Conservation (phyloP, 2,888 invertebrate genomes). For the Troides oblongomaculatus region DNA sequence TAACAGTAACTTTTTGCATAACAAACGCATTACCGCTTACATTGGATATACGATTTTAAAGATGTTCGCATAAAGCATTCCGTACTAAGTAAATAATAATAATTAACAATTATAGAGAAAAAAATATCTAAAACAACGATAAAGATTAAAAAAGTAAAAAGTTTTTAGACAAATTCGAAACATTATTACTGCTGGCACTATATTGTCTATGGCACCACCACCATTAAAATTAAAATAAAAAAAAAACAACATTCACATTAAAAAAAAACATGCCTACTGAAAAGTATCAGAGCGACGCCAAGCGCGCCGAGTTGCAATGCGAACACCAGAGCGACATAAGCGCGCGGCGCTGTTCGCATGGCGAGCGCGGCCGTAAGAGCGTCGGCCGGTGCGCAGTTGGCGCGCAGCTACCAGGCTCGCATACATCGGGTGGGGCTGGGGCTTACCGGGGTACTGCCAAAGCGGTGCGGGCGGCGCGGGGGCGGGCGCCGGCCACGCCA, state of each 20-base stretch:
- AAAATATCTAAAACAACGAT: no score
- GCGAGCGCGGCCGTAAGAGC: constrained; percentile 49
- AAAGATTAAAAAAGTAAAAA: no score
- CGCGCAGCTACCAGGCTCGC: constrained; percentile 78
- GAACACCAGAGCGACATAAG: constrained; percentile 70
- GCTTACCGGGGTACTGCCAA: constrained; percentile 90
- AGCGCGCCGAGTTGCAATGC: constrained; percentile 63
- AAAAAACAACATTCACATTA: neutral
- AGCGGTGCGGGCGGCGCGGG: constrained; percentile 84
- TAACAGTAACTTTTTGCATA: no score
- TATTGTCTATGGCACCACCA: no score
- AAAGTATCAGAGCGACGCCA: constrained; percentile 17
- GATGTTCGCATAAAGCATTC: no score
- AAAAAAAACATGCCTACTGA: neutral
- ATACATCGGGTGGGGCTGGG: constrained; percentile 68
- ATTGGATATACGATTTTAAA: no score
- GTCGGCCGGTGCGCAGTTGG: constrained; percentile 76
- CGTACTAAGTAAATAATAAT: no score
- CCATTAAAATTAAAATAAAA: neutral
- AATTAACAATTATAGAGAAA: no score
- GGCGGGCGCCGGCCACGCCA: constrained; percentile 79
- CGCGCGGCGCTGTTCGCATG: constrained; percentile 50
- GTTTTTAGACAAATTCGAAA: no score
- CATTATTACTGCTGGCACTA: no score
- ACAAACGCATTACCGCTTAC: no score